Evolutionary conservation across 2,888 invertebrate species (phyloP).

Genomic region (Acrobasis repandana): DNA sequence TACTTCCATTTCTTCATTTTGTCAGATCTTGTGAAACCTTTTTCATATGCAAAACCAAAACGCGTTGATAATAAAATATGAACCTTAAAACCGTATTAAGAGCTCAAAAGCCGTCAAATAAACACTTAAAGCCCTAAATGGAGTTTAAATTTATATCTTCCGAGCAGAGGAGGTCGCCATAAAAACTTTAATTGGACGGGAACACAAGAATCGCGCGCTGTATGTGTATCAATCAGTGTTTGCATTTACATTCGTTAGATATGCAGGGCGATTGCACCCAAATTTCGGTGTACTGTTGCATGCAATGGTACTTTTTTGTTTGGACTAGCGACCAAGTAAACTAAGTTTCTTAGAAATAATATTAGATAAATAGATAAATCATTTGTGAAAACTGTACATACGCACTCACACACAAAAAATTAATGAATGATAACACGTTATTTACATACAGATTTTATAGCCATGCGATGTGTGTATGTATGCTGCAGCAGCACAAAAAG

Average conservation of each 20-base stretch:
- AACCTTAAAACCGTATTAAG: conserved; percentile 7
- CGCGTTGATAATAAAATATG: background rate
- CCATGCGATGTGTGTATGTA: no score
- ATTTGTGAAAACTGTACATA: no score
- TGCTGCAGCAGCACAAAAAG: no score
- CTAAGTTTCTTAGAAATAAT: no score
- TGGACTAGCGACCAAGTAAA: background rate
- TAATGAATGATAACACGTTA: no score
- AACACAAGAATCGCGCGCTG: conserved; percentile 31
- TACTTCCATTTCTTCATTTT: no score
- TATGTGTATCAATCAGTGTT: conserved; percentile 24
- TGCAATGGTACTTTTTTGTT: conserved; percentile 13
- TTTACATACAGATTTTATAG: no score
- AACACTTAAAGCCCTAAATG: conserved; percentile 25
- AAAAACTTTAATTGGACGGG: conserved; percentile 32
- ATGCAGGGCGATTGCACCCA: conserved; percentile 17
- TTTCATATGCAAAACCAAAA: no score
- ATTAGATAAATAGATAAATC: no score
- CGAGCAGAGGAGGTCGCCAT: conserved; percentile 25
- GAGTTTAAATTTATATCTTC: conserved; percentile 23
- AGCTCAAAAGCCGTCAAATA: conserved; percentile 23
- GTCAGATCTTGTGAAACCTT: no score
- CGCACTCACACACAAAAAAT: no score
- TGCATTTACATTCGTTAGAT: conserved; percentile 19
- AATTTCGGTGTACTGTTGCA: conserved; percentile 14